Conservation (phyloP, 2,888 invertebrate genomes). For the Odontocolon sp. region DNA sequence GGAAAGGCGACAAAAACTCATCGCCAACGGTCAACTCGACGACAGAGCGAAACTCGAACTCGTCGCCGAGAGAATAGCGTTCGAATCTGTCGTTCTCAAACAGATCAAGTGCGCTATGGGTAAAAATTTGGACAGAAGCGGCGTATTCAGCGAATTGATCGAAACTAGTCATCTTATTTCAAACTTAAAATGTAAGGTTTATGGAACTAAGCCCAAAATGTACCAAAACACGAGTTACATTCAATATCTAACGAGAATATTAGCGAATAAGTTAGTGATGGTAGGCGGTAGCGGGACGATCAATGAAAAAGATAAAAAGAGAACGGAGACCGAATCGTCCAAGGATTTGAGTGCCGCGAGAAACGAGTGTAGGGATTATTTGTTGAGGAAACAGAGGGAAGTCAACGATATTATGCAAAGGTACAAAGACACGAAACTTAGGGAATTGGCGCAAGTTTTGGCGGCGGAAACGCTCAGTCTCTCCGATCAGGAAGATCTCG, state of each 20-base stretch:
- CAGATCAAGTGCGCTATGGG: slow-evolving; percentile 73
- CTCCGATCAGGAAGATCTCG: slow-evolving; percentile 71
- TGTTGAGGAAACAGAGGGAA: slow-evolving; percentile 84
- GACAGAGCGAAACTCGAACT: slow-evolving; percentile 86
- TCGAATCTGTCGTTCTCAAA: slow-evolving; percentile 88
- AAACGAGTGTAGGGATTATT: slow-evolving; percentile 76
- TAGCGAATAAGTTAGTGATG: slow-evolving; percentile 86
- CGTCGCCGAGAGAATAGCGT: slow-evolving; percentile 90
- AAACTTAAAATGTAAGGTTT: slow-evolving; percentile 85
- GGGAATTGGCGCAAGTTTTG: slow-evolving; percentile 87
- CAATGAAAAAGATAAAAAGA: slow-evolving; percentile 60
- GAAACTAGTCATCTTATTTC: slow-evolving; percentile 90
- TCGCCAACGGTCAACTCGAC: slow-evolving; percentile 86
- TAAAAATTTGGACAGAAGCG: slow-evolving; percentile 69
- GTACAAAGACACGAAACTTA: slow-evolving; percentile 87
- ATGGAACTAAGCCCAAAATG: slow-evolving; percentile 78
- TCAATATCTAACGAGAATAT: slow-evolving; percentile 88
- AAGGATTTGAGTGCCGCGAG: slow-evolving; percentile 66
- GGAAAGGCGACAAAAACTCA: slow-evolving; percentile 85
- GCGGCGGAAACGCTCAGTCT: slow-evolving; percentile 87
- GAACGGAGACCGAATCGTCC: no score
- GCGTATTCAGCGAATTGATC: slow-evolving; percentile 83
- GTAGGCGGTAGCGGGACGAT: slow-evolving; percentile 63
- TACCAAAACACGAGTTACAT: slow-evolving; percentile 81
- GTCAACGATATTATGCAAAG: slow-evolving; percentile 84